Evolutionary conservation across 2,888 invertebrate genomes (phyloP), one percentile per base, ranked within the genome.

Genomic region (Caenorhabditis sulstoni): DNA sequence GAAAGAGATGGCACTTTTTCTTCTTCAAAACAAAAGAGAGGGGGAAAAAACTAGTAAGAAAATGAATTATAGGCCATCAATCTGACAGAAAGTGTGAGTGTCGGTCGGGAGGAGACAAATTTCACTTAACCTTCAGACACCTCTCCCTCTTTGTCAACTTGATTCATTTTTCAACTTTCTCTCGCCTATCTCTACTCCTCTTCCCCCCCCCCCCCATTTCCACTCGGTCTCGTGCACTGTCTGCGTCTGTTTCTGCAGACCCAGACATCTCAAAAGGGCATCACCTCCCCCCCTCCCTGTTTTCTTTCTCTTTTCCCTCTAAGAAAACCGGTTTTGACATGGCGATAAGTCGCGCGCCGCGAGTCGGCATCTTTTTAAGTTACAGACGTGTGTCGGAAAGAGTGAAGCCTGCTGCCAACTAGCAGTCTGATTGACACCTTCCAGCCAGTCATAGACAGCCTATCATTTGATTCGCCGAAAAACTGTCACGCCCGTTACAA

Each of bases 181-280:
- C 68, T 58, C 65, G 22, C 55, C 65, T 67, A 39, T 58, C 53
- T 18, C 41, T 16, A 35, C 18, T 18, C 45, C 53, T 18, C 41
- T 16, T 45, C 18, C 35, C 45, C 53, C 29, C 35, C 22, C 52
- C n/a, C 12, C 37, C 8, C 22, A 9, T 14, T 41, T 4, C 37
- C 37, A 14, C 45, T 22, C 37, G n/a, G n/a, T n/a, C n/a, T n/a
- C n/a, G 11, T n/a, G 22, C n/a, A 52, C 50, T 59, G 65, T 55
- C 55, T 65, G 45, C 53, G 23, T 52, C 29, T 47, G 45, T 55
- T 47, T 61, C 20, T 66, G 45, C 53, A 66, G 55, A 66, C 55
- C 55, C 47, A 57, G 55, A 45, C 61, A 70, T 70, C 70, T 61
- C 62, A 61, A 70, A 70, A 70, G 70, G 61, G 62, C 70, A 70